Evolutionary conservation across 2,888 invertebrate genomes (phyloP).

Genomic region (Lepeophtheirus nordmannii): DNA sequence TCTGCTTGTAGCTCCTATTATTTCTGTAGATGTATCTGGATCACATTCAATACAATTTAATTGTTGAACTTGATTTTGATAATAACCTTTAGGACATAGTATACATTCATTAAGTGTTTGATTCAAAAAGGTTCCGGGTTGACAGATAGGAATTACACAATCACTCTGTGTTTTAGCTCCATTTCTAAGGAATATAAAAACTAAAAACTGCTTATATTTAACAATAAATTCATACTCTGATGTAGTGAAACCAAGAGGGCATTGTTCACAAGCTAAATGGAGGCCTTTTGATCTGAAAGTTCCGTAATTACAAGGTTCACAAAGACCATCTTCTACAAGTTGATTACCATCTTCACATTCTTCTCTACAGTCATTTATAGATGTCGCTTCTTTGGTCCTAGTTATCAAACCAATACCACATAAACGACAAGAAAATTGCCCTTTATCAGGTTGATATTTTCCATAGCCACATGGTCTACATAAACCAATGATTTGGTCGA

Average conservation of each 20-base stretch:
- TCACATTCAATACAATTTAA: conserved; percentile 71
- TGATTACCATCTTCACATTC: conserved; percentile 50
- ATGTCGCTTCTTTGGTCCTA: conserved; percentile 51
- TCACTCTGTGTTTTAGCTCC: conserved; percentile 38
- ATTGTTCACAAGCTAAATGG: conserved; percentile 70
- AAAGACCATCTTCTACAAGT: conserved; percentile 59
- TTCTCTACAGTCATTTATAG: conserved; percentile 57
- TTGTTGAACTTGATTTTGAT: conserved; percentile 75
- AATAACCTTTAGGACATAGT: conserved; percentile 72
- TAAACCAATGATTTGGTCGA: conserved; percentile 68
- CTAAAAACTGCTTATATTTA: conserved; percentile 45
- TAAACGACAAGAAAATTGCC: conserved; percentile 69
- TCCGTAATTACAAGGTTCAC: conserved; percentile 78
- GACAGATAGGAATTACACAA: conserved; percentile 77
- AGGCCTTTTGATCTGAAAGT: conserved; percentile 70
- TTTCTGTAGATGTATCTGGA: conserved; percentile 67
- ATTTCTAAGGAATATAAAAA: conserved; percentile 39
- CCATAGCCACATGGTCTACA: conserved; percentile 87
- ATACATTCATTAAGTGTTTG: conserved; percentile 60
- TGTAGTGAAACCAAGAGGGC: conserved; percentile 78
- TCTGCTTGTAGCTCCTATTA: conserved; percentile 42
- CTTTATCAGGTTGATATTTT: conserved; percentile 77
- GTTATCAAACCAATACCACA: conserved; percentile 86
- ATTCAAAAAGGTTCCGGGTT: conserved; percentile 41
- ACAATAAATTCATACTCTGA: conserved; percentile 42